phyloP scores from a whole-genome alignment of 2,113 vertebrate genomes.

The Lasiurus cinereus region DNA sequence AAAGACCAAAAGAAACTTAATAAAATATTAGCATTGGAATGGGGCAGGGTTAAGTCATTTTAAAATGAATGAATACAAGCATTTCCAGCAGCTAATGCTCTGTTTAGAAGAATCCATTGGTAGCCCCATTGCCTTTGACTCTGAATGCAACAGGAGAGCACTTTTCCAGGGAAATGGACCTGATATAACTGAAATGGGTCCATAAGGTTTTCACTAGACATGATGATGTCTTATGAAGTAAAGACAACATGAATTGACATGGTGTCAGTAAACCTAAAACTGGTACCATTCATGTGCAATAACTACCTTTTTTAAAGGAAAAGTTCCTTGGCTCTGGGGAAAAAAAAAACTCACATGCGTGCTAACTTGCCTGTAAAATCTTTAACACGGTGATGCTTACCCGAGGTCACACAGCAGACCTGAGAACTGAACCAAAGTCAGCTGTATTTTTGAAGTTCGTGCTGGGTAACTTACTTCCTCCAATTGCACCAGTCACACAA shows the following conservation, averaged over 20 bases:
- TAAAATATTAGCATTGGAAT: background rate
- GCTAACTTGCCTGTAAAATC: background rate
- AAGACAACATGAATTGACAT: constrained; percentile 19
- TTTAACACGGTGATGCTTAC: background rate
- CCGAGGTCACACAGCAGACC: background rate
- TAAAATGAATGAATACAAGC: background rate
- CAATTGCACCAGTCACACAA: accelerated
- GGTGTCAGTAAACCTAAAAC: background rate
- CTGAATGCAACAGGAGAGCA: background rate
- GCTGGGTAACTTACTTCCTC: background rate
- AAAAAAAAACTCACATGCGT: background rate
- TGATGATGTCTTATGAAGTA: constrained; percentile 2
- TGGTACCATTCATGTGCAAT: constrained; percentile 42
- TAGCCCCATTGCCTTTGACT: background rate
- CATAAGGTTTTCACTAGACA: constrained; percentile 30
- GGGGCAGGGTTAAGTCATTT: constrained; percentile 33
- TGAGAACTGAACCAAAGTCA: background rate
- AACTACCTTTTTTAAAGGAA: constrained; percentile 30
- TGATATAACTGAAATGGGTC: constrained; percentile 41
- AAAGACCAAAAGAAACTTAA: constrained; percentile 26
- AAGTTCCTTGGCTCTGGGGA: background rate
- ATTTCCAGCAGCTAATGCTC: background rate
- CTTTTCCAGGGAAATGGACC: constrained; percentile 62
- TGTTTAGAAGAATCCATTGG: background rate
- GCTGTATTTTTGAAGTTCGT: background rate